Evolutionary conservation across 2,113 vertebrate genomes (phyloP), one percentile per base, ranked within the genome.

Genomic region (Channa maculata): DNA sequence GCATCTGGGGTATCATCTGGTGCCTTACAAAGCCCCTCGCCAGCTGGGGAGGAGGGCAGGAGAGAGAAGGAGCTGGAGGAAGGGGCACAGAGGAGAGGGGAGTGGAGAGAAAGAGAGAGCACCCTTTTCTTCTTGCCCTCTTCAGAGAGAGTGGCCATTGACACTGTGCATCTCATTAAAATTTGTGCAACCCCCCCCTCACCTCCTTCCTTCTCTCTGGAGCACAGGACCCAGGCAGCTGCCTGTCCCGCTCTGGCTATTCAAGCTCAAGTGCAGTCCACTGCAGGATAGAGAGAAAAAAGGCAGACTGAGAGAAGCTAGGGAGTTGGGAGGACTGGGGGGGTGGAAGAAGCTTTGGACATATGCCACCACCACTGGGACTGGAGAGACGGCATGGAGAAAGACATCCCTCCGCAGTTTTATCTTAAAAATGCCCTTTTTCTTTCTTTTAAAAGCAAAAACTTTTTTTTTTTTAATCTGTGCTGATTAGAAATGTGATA

Each of bases 1-100:
- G 93, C 92, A 93, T 92, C 90, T 94, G 93, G 91, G 92, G 85
- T 92, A 93, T 93, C 90, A 92, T 92, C 93, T 92, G 90, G 83
- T 51, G 84, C 82, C 85, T 85, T 88, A 92, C 89, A 92, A 93
- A 90, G 86, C 55, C 68, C 87, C 77, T 92, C 88, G 80, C 92
- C 91, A 93, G 89, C 91, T 89, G 90, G 87, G 88, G 88, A 92
- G 89, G 90, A 92, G 92, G 91, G 88, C 83, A 92, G 84, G 49
- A 84, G 86, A 87, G 61, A 69, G 65, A 77, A 82, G 65, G 88
- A 85, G 77, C 50, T 11, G 68, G 69, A 79, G 77, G 63, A 86
- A 75, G 88, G 86, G 88, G 88, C 74, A 91, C 77, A 79, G 75
- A 87, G 71, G 79, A 87, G 79, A 80, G 71, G 80, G 82, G 76